Evolutionary conservation across 2,888 invertebrate genomes (phyloP), one percentile per base, ranked within the genome.

Genomic region (Ochropleura plecta): DNA sequence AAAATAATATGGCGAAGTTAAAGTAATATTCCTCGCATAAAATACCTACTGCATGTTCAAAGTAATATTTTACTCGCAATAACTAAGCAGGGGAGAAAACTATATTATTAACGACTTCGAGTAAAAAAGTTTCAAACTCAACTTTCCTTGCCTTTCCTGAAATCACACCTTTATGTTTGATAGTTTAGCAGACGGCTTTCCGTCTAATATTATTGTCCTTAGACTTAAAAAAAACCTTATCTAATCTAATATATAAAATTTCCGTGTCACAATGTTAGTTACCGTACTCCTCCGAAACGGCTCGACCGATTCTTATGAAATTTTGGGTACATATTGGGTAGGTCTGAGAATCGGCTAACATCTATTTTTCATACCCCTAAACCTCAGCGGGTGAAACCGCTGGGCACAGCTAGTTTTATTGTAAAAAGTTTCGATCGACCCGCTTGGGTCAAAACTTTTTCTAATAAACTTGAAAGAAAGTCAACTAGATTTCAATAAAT

Each of bases 401-500:
- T 30, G 3, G 30, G 30, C 30, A 30, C 30, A 30, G 30, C 30
- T 30, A 30, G 30, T 3, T 30, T 30, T 30, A 30, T 30, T 30
- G 3, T 30, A 60, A 62, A 62, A 30, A n/a, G 4, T n/a, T 60
- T 62, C 3, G n/a, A 6, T 0, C 62, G 18, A 79, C 9, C n/a
- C 5, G 44, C 20, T 20, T 44, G n/a, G 30, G 62, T 66, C 18
- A 18, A 55, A 76, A 73, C 76, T 74, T 71, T 73, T 74, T 70
- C 3, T 53, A 42, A 40, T 14, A 76, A 51, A 55, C 70, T 48
- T 70, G 59, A 81, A 73, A 81, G 49, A 79, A 30, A 83, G 85
- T 82, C 83, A 73, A 79, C 79, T 85, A 82, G 84, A 87, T 81
- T 82, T 65, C 76, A 81, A 82, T 30, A 53, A 84, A n/a, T n/a